Evolutionary conservation across 2,888 invertebrate species (phyloP), one percentile per base, ranked within the genome.

Genomic region (Macrosiphum euphorbiae): DNA sequence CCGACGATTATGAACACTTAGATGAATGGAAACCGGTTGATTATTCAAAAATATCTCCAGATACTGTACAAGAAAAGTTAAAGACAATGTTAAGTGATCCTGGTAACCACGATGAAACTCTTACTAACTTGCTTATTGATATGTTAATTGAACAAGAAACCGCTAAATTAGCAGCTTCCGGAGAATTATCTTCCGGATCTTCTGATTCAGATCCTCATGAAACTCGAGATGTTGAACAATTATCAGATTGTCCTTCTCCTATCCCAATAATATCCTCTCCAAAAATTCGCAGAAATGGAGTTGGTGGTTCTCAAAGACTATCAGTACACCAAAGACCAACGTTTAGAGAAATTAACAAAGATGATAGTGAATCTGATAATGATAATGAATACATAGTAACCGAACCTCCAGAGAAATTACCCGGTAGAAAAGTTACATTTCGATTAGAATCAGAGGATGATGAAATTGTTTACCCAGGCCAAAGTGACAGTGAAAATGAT

Each of bases 381-480:
- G 95, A 95, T 58, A 95, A 95, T 50, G 94, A 94, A 24, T 95
- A 95, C 85, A 95, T 95, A 92, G 95, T 95, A 24, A 95, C 95
- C 47, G 95, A 95, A 47, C 95, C 95, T n/a, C 90, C 88, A 20
- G 95, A 95, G 55, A 93, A 92, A 86, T 44, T 94, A 67, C 92
- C 91, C 0, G 95, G 95, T 94, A 95, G 96, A 94, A 96, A 96
- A 95, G 96, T 96, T 24, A 95, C 96, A 94, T 96, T 96, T 95
- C 96, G 96, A 94, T 95, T 96, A 94, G 96, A 96, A 95, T 96
- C 96, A 26, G 96, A 96, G 95, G 96, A 95, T 87, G 95, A 95
- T 94, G 95, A 95, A 91, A 94, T 94, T 52, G 52, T 94, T 16
- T 94, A 94, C 67, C 92, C 94, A 35, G 92, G 92, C 26, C 94